A percentile compares a stretch with the other conserved stretches of the same genome.
Conservation (phyloP, 2,797 vertebrate genomes). For the Rhinichthys osculus region DNA sequence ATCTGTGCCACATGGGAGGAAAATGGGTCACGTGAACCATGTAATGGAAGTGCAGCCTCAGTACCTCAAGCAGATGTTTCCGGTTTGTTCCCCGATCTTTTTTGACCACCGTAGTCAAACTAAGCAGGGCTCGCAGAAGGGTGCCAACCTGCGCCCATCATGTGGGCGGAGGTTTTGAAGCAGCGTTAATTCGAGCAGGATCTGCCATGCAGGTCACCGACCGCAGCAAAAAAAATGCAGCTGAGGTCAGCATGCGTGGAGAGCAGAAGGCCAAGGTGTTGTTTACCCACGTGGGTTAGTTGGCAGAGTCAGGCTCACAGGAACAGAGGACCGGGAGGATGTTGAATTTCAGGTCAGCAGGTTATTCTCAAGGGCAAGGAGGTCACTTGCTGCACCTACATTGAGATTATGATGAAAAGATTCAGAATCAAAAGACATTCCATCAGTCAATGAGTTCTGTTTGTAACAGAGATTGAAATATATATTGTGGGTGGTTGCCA, state of each 20-base stretch:
- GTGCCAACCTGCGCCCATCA: conserved; percentile 17
- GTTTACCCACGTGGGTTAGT: conserved; percentile 71
- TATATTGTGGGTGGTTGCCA: conserved; percentile 1
- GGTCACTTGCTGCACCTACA: conserved; percentile 20
- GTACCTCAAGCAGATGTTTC: conserved; percentile 18
- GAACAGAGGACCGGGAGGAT: conserved; percentile 42
- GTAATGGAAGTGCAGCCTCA: neutral
- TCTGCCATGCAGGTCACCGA: conserved; percentile 39
- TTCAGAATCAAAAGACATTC: conserved; percentile 1
- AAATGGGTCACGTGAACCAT: neutral
- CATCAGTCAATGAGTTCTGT: neutral
- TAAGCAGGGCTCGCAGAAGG: neutral
- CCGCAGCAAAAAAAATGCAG: conserved; percentile 38
- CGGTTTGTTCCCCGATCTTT: neutral
- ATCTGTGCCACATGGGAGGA: neutral
- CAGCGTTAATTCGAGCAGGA: conserved; percentile 33
- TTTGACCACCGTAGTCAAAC: neutral
- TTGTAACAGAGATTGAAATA: neutral
- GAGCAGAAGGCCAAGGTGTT: conserved; percentile 68
- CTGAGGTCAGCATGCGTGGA: conserved; percentile 59
- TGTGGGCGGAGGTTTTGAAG: conserved; percentile 52
- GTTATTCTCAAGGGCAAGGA: conserved; percentile 68
- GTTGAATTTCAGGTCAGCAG: conserved; percentile 61
- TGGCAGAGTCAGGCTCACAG: conserved; percentile 66
- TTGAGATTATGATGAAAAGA: neutral